Conservation (phyloP, 2,113 vertebrate genomes). For the Plestiodon gilberti region DNA sequence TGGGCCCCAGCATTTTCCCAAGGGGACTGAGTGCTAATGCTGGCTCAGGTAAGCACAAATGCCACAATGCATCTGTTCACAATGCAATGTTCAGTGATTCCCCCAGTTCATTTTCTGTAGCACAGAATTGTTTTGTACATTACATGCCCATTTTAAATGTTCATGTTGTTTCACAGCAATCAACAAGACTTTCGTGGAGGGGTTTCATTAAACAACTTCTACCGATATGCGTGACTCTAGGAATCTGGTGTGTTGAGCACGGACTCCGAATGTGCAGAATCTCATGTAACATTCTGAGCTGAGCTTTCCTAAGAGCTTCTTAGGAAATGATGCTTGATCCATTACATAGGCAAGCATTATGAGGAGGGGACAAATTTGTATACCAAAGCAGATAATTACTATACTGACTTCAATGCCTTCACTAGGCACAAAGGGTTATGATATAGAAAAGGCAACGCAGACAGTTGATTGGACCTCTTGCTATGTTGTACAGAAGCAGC, state of each 20-base stretch:
- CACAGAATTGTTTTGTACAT: background rate
- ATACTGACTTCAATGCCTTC: background rate
- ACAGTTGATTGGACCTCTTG: slow-evolving; percentile 37
- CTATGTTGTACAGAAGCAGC: background rate
- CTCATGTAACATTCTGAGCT: background rate
- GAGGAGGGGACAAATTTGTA: background rate
- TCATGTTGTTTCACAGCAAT: background rate
- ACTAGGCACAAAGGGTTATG: slow-evolving; percentile 33
- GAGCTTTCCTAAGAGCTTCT: no score
- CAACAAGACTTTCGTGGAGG: background rate
- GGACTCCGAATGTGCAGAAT: background rate
- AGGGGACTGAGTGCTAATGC: no score
- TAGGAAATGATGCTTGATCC: background rate
- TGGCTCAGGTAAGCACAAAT: background rate
- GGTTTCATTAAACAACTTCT: background rate
- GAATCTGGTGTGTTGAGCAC: background rate
- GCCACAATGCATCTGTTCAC: background rate
- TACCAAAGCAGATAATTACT: background rate
- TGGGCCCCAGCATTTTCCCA: no score
- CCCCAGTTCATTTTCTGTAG: background rate
- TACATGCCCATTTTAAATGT: background rate
- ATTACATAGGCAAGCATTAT: background rate
- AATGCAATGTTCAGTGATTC: background rate
- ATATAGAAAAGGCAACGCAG: slow-evolving; percentile 42
- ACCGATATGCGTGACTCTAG: background rate